phyloP scores from a whole-genome alignment of 2,797 vertebrate species.

The Aplochiton taeniatus region DNA sequence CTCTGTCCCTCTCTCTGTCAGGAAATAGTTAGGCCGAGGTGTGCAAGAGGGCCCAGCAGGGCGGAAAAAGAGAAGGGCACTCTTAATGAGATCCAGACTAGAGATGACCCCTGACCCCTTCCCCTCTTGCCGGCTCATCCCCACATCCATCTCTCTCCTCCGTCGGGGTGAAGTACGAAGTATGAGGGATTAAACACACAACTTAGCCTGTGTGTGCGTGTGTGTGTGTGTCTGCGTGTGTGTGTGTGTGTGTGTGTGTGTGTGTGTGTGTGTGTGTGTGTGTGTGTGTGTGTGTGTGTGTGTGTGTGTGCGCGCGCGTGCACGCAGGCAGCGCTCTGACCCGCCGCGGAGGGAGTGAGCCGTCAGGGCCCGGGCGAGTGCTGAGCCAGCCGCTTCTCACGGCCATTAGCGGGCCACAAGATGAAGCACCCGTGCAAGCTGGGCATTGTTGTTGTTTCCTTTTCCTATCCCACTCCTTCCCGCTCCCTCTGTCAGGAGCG shows the following conservation, averaged over 20 bases:
- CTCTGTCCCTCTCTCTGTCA: conserved; percentile 6
- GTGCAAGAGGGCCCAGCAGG: neutral
- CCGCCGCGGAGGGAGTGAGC: conserved; percentile 66
- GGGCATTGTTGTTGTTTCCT: conserved; percentile 65
- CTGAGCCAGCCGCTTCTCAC: conserved; percentile 63
- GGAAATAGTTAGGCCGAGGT: too few species aligned
- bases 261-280: conserved; percentile 66
- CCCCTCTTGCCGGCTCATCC: conserved; percentile 59
- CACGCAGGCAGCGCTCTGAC: conserved; percentile 52
- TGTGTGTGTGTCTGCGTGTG: conserved; percentile 64
- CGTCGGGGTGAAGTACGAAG: neutral
- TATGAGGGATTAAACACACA: conserved; percentile 65
- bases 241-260: conserved; percentile 56
- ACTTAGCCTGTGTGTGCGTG: conserved; percentile 70
- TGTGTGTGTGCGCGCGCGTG: conserved; percentile 68
- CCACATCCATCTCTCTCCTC: conserved; percentile 75
- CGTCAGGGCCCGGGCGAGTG: conserved; percentile 58
- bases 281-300: conserved; percentile 36
- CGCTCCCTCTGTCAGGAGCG: conserved; percentile 54
- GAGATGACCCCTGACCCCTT: conserved; percentile 72
- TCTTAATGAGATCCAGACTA: conserved; percentile 77
- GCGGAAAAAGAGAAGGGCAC: conserved; percentile 74
- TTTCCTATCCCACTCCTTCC: neutral
- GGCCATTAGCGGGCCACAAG: conserved; percentile 59
- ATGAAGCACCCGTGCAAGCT: conserved; percentile 61